Percentiles rank a stretch among this genome's conserved stretches.
These are phyloP conservation scores for Hycleus cichorii DNA, from an alignment of 1,140 invertebrate genomes.

Conservation along the genomic window DNA sequence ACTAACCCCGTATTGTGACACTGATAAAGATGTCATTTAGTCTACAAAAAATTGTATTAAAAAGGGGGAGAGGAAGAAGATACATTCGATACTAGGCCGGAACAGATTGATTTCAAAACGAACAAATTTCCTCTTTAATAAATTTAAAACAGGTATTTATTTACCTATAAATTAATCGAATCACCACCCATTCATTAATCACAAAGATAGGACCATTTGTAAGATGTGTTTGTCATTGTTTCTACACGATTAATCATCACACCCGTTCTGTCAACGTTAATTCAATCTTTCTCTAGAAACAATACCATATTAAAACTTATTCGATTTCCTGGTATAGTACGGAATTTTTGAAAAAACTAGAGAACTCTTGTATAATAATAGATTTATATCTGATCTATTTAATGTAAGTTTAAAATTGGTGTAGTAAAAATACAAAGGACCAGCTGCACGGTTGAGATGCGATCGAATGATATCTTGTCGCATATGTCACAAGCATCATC, in stretches of 20 bases:
- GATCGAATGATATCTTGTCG: constrained; percentile 24
- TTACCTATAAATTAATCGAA: neutral
- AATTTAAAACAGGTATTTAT: too few relatives aligned
- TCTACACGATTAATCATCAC: constrained; percentile 6
- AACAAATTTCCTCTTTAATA: too few relatives aligned
- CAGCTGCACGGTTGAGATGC: constrained; percentile 27
- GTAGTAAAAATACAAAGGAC: constrained; percentile 21
- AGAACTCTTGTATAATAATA: neutral
- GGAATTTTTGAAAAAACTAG: neutral
- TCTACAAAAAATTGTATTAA: neutral
- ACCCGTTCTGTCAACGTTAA: neutral
- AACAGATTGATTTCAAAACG: too few relatives aligned
- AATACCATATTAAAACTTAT: neutral
- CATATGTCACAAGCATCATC: constrained; percentile 22
- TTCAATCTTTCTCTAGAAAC: neutral
- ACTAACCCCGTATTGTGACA: constrained; percentile 36
- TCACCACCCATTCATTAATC: constrained; percentile 14
- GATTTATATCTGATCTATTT: constrained; percentile 26
- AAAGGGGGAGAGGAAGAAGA: too few relatives aligned
- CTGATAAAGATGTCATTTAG: constrained; percentile 34
- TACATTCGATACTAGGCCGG: too few relatives aligned
- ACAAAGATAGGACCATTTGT: constrained; percentile 17
- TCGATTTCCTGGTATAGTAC: neutral
- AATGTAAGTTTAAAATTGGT: constrained; percentile 32
- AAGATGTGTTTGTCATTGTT: constrained; percentile 13